Evolutionary conservation across 2,797 vertebrate species (phyloP), one percentile per base, ranked within the genome.

Genomic region (Urophycis tenuis): DNA sequence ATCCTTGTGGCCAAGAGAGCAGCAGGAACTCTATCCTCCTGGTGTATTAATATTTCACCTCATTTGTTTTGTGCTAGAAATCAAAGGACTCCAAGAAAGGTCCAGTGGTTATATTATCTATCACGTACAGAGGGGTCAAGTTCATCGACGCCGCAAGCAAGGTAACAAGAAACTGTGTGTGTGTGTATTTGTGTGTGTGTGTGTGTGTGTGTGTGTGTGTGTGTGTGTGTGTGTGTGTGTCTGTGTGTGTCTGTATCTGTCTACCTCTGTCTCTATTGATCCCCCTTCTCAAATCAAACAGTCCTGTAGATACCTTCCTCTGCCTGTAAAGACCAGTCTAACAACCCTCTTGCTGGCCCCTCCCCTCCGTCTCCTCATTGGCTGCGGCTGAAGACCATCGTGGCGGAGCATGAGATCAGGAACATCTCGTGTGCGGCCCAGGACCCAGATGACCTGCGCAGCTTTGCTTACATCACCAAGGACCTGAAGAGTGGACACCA

Each of bases 381-480:
- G 70, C 73, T 80, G 0, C n/a, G n/a, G n/a, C n/a, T n/a, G 77
- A 87, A 99, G 97, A 96, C 95, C 72, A 93, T 98, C 85, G 97
- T 99, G 9, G 97, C 97, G 0, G 97, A 99, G 88, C 97, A 99
- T 0, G 97, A 99, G 93, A 99, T 99, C 89, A 92, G 97, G 81
- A 99, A 99, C 91, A 99, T 99, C 85, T 99, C 97, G n/a, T 99
- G 97, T 1, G 97, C 97, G 0, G 97, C 97, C 79, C 97, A 99
- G 88, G 97, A 99, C 89, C 97, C 97, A 0, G 97, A 99, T 81
- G 97, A 99, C 87, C 95, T 99, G 82, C 97, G 96, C 83, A 97
- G 96, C 0, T 99, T 99, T 17, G 97, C 97, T 75, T 99, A 99
- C 88, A 98, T 99, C 89, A 99, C 97, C 89, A 99, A 99, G 95